Base-by-base conservation (phyloP, 2,797 vertebrate species). In the Florisuga fusca region DNA sequence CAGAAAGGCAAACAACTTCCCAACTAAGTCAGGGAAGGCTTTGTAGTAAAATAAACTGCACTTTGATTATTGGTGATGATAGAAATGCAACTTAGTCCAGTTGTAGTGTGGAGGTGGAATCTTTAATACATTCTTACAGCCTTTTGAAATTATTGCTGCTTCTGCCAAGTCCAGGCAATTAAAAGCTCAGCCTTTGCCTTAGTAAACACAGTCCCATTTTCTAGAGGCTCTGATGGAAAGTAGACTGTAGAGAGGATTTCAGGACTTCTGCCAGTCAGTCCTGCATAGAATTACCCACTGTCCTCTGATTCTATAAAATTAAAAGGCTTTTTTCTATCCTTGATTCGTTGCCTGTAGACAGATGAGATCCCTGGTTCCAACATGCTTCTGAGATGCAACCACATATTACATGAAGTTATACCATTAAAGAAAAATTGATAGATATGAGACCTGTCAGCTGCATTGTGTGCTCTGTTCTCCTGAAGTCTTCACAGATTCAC, bases 71-170 rank as follows among this genome's bases (percentile, higher is more conserved):
- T 90, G 54, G 26, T 89, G 64, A 0, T 74, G 78, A 66, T 85
- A 75, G 89, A 80, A 95, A 94, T 48, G 27, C 36, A 77, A 20
- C 46, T 89, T 87, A 20, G 26, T 87, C 82, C 0, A 0, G 21
- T 48, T 93, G 76, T 61, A 76, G 63, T 31, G 23, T 72, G 66
- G 38, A 84, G 50, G 87, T 77, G 57, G 80, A 92, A 90, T 93
- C 34, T 93, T 84, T 83, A 85, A 72, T 48, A 63, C 38, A 38
- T 90, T 95, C 66, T 94, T 92, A 63, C 26, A 68, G n/a, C 43
- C 74, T 87, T 87, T 83, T 91, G 54, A 54, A 85, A 87, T 80
- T 83, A 68, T 38, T 90, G 20, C 38, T 85, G 41, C n/a, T 88
- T 92, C 64, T 87, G 38, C n/a, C 61, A 55, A 63, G 68, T 18